Evolutionary conservation across 2,113 vertebrate genomes (phyloP).

Genomic region (Pterocles orientalis): DNA sequence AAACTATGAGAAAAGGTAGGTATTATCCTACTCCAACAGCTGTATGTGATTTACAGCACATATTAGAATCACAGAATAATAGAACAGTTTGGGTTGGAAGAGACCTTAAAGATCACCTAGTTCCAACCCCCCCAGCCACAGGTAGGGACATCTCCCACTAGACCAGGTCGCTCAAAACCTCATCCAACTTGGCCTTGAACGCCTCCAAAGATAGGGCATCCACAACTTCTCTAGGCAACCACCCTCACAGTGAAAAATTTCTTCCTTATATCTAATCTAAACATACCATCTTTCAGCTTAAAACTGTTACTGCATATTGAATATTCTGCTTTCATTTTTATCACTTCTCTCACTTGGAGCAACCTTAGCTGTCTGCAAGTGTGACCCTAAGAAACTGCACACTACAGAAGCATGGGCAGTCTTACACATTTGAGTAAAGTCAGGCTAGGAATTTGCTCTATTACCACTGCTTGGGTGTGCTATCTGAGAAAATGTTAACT

Average conservation of each 20-base stretch:
- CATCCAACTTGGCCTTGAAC: too few relatives aligned
- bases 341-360: neutral
- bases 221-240: too few relatives aligned
- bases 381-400: neutral
- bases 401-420: neutral
- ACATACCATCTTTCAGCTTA: too few relatives aligned
- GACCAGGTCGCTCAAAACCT: too few relatives aligned
- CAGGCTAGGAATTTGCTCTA: neutral
- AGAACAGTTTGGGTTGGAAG: too few relatives aligned
- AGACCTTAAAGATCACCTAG: too few relatives aligned
- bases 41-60: neutral
- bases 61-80: too few relatives aligned
- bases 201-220: too few relatives aligned
- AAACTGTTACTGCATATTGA: neutral
- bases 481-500: neutral
- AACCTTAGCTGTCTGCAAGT: neutral
- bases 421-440: neutral
- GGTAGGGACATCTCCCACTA: too few relatives aligned
- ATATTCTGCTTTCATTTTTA: neutral
- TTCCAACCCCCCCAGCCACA: too few relatives aligned
- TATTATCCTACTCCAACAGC: neutral
- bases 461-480: neutral
- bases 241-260: too few relatives aligned
- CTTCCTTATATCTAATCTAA: too few relatives aligned
- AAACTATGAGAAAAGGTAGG: neutral